Evolutionary conservation across 2,888 invertebrate genomes (phyloP).

Genomic region (Lingula anatina): DNA sequence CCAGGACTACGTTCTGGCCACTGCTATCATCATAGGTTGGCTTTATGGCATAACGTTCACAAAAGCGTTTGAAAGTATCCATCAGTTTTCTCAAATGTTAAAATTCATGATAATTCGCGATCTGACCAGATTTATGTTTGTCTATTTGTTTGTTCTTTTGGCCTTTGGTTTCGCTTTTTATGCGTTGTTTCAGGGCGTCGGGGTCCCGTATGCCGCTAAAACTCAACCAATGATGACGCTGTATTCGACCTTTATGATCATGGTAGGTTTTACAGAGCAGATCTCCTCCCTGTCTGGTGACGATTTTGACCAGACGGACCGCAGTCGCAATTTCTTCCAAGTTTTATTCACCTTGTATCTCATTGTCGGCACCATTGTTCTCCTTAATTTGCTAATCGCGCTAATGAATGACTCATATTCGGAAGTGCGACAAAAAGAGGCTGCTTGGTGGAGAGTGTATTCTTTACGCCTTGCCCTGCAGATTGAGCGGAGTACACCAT

Average conservation of each 20-base stretch:
- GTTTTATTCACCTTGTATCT: slow-evolving; percentile 40
- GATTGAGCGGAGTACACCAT: slow-evolving; percentile 15
- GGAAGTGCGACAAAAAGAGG: slow-evolving; percentile 27
- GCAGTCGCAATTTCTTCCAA: slow-evolving; percentile 21
- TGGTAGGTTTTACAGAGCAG: slow-evolving; percentile 27
- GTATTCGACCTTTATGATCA: slow-evolving; percentile 42
- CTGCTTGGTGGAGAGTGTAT: slow-evolving; percentile 41
- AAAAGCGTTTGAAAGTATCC: slow-evolving; percentile 39
- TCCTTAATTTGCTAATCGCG: slow-evolving; percentile 40
- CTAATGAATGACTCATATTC: slow-evolving; percentile 46
- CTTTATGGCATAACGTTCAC: slow-evolving; percentile 42
- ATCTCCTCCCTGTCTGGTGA: slow-evolving; percentile 34
- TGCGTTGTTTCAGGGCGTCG: slow-evolving; percentile 30
- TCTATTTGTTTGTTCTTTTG: slow-evolving; percentile 42
- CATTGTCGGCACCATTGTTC: slow-evolving; percentile 31
- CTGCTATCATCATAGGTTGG: slow-evolving; percentile 43
- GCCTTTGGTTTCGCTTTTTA: slow-evolving; percentile 46
- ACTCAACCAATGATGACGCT: slow-evolving; percentile 27
- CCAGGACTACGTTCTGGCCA: slow-evolving; percentile 38
- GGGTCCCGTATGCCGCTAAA: slow-evolving; percentile 18
- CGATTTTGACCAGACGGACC: slow-evolving; percentile 21
- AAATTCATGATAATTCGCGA: slow-evolving; percentile 44
- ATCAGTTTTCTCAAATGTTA: slow-evolving; percentile 45
- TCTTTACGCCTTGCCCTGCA: slow-evolving; percentile 39
- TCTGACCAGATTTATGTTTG: slow-evolving; percentile 36